Conservation (phyloP, 2,797 vertebrate genomes). For the Sandelia bainsii region DNA sequence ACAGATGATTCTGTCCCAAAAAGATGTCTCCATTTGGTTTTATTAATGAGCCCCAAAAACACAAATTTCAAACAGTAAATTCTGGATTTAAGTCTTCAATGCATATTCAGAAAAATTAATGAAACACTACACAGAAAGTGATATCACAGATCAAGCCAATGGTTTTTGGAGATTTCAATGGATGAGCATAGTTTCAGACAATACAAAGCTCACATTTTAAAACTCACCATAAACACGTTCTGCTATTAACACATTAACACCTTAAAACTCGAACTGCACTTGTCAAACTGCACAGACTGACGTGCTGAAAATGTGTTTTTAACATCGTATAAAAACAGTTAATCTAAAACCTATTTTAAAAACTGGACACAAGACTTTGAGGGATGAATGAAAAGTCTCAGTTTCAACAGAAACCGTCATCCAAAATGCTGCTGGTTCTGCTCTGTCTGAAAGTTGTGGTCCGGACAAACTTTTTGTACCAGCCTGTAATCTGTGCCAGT, state of each 20-base stretch:
- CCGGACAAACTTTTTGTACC: conserved; percentile 97
- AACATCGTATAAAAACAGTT: conserved; percentile 13
- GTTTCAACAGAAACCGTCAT: conserved; percentile 65
- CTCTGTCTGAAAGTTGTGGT: conserved; percentile 95
- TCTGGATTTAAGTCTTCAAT: conserved; percentile 11
- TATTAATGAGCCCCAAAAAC: conserved; percentile 10
- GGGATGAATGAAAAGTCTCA: conserved; percentile 42
- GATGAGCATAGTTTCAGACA: conserved; percentile 26
- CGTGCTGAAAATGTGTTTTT: conserved; percentile 19
- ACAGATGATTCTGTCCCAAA: conserved; percentile 20
- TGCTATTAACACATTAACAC: conserved; percentile 8
- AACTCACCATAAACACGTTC: neutral
- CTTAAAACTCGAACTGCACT: conserved; percentile 15
- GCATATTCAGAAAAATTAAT: conserved; percentile 4
- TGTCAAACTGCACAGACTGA: conserved; percentile 24
- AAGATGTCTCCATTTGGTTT: conserved; percentile 32
- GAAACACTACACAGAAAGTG: conserved; percentile 16
- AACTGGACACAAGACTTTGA: conserved; percentile 37
- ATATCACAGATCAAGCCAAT: neutral
- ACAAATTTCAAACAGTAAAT: neutral
- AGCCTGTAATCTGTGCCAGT: conserved; percentile 97
- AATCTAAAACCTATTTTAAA: conserved; percentile 4
- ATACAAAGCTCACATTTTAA: conserved; percentile 16
- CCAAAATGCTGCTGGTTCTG: conserved; percentile 85
- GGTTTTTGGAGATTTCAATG: neutral